Evolutionary conservation across 2,797 vertebrate species (phyloP), one percentile per base, ranked within the genome.

Genomic region (Numenius phaeopus): DNA sequence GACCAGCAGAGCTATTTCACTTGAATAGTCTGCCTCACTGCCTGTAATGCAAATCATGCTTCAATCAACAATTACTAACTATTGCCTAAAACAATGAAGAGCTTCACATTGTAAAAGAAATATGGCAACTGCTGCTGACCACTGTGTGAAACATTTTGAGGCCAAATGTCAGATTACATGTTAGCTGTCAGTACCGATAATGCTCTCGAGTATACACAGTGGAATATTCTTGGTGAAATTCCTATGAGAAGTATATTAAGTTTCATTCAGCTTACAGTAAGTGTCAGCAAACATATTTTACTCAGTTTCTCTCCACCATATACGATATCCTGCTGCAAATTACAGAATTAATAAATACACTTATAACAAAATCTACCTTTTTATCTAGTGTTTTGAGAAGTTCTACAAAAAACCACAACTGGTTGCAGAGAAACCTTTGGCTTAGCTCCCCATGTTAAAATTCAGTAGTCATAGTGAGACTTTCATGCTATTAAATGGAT

Each of bases 401-500:
- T 21, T 71, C 19, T 62, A 34, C 9, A 30, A 47, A 65, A 76
- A 69, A 11, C 20, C 34, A 30, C 24, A 61, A 15, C 37, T 75
- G 4, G 10, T 54, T 88, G 32, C 37, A 71, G 12, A 86, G 49
- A 44, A 88, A 81, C 34, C 20, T 89, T 89, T 77, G 70, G 11
- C 21, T 91, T 80, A 69, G 49, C n/a, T 88, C 12, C 39, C 11
- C n/a, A 20, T 55, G 22, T 78, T 95, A 72, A 94, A 93, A 96
- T 91, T 91, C 62, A 37, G 27, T n/a, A 37, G 47, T 47, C 34
- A 54, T 30, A 90, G 62, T 22, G 24, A 79, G 52, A 77, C 20
- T 93, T 85, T 65, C 23, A 32, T 70, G 27, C 54, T 88, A 88
- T 91, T 94, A 91, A 95, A 95, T 70, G 77, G 79, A 71, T 86